Evolutionary conservation across 2,888 invertebrate species (phyloP), one percentile per base, ranked within the genome.

Genomic region (Trichogramma dendrolimi): DNA sequence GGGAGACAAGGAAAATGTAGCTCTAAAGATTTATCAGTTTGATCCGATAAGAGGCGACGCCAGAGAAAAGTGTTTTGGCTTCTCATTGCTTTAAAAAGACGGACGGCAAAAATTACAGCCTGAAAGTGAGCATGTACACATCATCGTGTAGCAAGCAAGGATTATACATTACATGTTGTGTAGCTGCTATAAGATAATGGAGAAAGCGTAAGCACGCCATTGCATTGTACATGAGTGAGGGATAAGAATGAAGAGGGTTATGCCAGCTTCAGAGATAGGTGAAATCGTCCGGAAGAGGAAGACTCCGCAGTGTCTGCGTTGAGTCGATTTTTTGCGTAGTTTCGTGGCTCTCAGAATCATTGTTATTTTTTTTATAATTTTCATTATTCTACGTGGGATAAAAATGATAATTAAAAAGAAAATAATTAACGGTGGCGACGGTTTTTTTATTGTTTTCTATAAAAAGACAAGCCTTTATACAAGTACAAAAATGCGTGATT

Each of bases 381-480:
- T 44, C 2, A 42, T n/a, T 10, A 7, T 50, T 10, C 7, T 41
- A 40, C 39, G 38, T 46, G 51, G 61, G 57, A 59, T 60, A 46
- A 52, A 52, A 5, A 5, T 14, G 60, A 27, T 51, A 47, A 4
- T 41, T 40, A 27, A 46, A 11, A 38, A 41, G 11, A 64, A 64
- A 65, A 67, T 58, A 69, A 66, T 72, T 68, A 75, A 77, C 79
- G 79, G 78, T 79, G 79, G 79, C 78, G 78, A 78, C 75, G 75
- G 73, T 73, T 76, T 75, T 76, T 76, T 77, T 70, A 71, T 72
- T 72, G 71, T 64, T 73, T 71, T 75, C 73, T 75, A 76, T 73
- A 78, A 78, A 79, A 76, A 78, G n/a, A 47, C 10, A 66, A 79
- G 78, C 79, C 78, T 79, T 79, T 79, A 78, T 79, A 79, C 77